These are phyloP conservation scores for Pterophyllum scalare DNA, from an alignment of 2,113 vertebrate species.

Conservation along the genomic window DNA sequence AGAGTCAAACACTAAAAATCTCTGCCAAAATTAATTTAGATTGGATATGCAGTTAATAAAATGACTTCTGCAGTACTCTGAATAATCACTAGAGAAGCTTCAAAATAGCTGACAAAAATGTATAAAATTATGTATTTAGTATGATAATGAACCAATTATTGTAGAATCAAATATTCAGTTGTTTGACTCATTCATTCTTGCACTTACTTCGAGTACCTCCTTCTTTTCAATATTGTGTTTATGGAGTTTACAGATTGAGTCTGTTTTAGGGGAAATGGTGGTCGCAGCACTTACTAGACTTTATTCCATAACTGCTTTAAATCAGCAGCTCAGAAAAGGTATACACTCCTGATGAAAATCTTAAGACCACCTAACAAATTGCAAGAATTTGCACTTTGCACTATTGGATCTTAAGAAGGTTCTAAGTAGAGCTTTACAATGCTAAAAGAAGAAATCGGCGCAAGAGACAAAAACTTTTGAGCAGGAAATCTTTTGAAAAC, in stretches of 20 bases:
- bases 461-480: too few relatives aligned
- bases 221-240: not conserved
- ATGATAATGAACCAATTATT: not conserved
- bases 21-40: not conserved
- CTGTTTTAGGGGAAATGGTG: not conserved
- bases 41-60: not conserved
- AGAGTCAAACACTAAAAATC: too few relatives aligned
- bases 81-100: not conserved
- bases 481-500: too few relatives aligned
- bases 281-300: not conserved
- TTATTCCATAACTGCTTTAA: not conserved
- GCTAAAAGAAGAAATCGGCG: too few relatives aligned
- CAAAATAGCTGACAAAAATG: not conserved
- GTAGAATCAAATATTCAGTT: not conserved
- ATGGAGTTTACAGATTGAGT: not conserved
- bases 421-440: too few relatives aligned
- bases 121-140: not conserved
- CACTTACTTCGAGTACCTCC: not conserved
- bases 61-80: not conserved
- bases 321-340: slow-evolving; percentile 10
- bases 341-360: too few relatives aligned
- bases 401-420: too few relatives aligned
- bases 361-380: too few relatives aligned
- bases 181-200: not conserved
- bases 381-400: too few relatives aligned